phyloP scores from a whole-genome alignment of 2,113 vertebrate genomes.

The Phaethornis superciliosus region DNA sequence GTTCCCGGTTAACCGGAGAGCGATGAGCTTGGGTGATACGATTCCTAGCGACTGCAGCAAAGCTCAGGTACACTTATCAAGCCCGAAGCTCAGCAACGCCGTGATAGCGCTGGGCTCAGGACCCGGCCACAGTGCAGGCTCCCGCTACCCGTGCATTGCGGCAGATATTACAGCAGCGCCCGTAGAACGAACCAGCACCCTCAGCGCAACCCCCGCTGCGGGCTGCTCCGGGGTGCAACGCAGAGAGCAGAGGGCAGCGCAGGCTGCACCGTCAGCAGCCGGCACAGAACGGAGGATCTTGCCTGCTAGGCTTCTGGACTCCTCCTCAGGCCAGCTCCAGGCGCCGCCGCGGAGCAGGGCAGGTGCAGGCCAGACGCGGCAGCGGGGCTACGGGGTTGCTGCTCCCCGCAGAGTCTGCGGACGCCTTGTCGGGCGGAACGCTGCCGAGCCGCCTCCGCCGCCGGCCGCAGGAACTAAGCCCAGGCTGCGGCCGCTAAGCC shows the following conservation, averaged over 20 bases:
- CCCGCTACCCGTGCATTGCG: not conserved
- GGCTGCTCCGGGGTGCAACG: not conserved
- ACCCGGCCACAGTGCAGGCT: not conserved
- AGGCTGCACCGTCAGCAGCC: not conserved
- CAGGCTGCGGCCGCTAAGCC: not conserved
- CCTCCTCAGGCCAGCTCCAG: not conserved
- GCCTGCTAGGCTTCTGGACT: conserved; percentile 40
- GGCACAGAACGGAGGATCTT: not conserved
- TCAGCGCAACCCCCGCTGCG: not conserved
- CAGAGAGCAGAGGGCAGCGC: not conserved
- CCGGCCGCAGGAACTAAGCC: not conserved
- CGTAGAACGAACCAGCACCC: not conserved
- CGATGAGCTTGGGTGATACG: rapidly evolving
- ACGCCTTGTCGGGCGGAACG: not conserved
- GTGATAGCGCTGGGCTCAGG: not conserved
- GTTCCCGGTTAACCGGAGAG: not conserved
- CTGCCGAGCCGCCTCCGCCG: not conserved
- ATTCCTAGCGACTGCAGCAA: not conserved
- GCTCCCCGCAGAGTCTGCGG: not conserved
- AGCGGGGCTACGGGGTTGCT: not conserved
- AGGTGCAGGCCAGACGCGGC: not conserved
- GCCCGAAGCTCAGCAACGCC: not conserved
- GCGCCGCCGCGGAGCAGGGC: not conserved
- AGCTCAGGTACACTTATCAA: not conserved
- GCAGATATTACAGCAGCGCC: not conserved